Evolutionary conservation across 2,797 vertebrate species (phyloP).

Genomic region (Gadopsis marmoratus): DNA sequence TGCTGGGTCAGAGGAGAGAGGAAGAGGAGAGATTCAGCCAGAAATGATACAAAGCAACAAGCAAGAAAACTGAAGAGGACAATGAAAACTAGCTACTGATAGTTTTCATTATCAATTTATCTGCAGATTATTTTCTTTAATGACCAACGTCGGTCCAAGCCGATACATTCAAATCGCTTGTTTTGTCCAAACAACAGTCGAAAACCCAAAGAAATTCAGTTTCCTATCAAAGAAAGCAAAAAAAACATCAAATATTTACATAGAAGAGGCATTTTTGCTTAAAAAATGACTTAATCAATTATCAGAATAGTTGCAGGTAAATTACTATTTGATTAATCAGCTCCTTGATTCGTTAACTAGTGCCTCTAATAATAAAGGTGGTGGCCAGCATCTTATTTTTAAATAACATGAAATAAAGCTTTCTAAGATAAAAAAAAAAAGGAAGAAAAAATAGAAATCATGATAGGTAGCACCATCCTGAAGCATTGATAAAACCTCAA

Average conservation of each 20-base stretch:
- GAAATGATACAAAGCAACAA: slow-evolving; percentile 13
- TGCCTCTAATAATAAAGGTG: background rate
- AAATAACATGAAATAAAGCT: background rate
- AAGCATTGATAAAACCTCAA: background rate
- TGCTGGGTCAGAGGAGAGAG: slow-evolving; percentile 60
- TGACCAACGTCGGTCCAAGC: background rate
- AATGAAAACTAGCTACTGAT: background rate
- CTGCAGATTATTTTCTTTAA: background rate
- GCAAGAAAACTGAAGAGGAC: slow-evolving; percentile 9
- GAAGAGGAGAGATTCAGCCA: slow-evolving; percentile 50
- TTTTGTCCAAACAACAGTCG: background rate
- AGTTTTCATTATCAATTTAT: background rate
- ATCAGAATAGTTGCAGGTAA: background rate
- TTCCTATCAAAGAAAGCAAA: background rate
- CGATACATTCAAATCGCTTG: background rate
- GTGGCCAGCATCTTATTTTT: background rate
- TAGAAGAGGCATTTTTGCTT: background rate
- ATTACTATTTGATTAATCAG: background rate
- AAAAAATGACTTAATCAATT: background rate
- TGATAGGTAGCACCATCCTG: background rate
- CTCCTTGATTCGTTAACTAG: background rate
- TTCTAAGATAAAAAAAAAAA: background rate
- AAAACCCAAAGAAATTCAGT: background rate
- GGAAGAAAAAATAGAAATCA: too few relatives aligned
- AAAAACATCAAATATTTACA: background rate